phyloP scores from a whole-genome alignment of 2,113 vertebrate species.

The Merops nubicus region DNA sequence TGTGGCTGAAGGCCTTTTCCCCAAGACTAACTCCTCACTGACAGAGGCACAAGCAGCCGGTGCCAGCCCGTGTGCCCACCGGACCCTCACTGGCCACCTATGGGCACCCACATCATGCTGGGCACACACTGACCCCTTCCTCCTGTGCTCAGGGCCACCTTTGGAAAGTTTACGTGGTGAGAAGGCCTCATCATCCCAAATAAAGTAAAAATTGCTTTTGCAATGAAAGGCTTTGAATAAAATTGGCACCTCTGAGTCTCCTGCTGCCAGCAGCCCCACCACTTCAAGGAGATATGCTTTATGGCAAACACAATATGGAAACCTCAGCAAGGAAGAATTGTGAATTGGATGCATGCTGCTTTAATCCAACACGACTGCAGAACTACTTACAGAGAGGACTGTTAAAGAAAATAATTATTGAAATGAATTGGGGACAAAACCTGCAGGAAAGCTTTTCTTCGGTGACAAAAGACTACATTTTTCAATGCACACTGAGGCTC shows the following conservation, averaged over 20 bases:
- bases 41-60: no score
- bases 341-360: neutral
- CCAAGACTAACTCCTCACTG: no score
- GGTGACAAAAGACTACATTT: neutral
- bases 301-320: neutral
- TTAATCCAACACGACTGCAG: neutral
- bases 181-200: neutral
- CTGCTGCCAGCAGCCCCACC: neutral
- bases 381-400: neutral
- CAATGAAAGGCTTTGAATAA: neutral
- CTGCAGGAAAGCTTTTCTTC: neutral
- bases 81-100: no score
- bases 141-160: neutral
- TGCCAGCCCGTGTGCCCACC: no score
- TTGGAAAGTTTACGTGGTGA: neutral
- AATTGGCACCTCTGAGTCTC: neutral
- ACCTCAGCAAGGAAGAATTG: neutral
- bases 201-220: neutral
- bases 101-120: no score
- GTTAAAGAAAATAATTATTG: neutral
- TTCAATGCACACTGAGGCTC: fast-evolving
- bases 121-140: no score
- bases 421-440: neutral
- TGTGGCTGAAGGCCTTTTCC: no score
- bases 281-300: neutral